Conservation (phyloP, 2,888 invertebrate genomes). For the Pristionchus maxplancki region DNA sequence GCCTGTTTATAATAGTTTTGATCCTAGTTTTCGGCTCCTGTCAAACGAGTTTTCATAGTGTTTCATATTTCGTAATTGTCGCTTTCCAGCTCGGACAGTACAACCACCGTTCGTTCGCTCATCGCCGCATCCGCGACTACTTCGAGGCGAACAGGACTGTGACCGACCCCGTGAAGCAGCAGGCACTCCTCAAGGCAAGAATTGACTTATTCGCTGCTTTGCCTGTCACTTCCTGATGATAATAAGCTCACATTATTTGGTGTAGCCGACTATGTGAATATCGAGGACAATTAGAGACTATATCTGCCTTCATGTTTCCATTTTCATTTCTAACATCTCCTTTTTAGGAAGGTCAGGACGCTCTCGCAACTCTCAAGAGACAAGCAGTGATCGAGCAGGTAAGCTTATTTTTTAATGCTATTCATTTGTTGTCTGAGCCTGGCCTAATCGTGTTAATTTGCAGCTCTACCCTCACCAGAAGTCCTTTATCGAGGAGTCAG, state of each 20-base stretch:
- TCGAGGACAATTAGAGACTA: too few relatives aligned
- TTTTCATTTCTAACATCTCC: neutral
- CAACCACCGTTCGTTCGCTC: constrained; percentile 74
- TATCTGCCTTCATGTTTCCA: too few relatives aligned
- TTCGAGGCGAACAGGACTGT: constrained; percentile 68
- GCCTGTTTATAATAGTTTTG: neutral
- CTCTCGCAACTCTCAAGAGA: constrained; percentile 62
- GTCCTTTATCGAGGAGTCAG: constrained; percentile 70
- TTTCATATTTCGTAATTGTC: neutral
- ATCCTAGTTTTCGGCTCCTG: neutral
- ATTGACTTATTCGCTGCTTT: neutral
- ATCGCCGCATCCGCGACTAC: constrained; percentile 76
- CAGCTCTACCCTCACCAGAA: constrained; percentile 68
- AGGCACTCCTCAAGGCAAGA: constrained; percentile 65
- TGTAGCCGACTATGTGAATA: too few relatives aligned
- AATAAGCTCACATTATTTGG: too few relatives aligned
- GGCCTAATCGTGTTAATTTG: neutral
- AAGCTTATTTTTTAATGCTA: neutral
- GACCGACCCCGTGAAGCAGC: constrained; percentile 62
- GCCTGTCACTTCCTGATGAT: too few relatives aligned
- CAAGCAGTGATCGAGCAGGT: constrained; percentile 62
- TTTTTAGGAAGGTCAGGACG: constrained; percentile 61
- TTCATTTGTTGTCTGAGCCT: neutral
- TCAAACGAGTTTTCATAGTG: neutral
- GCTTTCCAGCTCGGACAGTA: constrained; percentile 72